Percentiles rank a stretch among this genome's conserved stretches.
Evolutionary conservation across 2,888 invertebrate genomes (phyloP).

Genomic region (Frankliniella fusca): DNA sequence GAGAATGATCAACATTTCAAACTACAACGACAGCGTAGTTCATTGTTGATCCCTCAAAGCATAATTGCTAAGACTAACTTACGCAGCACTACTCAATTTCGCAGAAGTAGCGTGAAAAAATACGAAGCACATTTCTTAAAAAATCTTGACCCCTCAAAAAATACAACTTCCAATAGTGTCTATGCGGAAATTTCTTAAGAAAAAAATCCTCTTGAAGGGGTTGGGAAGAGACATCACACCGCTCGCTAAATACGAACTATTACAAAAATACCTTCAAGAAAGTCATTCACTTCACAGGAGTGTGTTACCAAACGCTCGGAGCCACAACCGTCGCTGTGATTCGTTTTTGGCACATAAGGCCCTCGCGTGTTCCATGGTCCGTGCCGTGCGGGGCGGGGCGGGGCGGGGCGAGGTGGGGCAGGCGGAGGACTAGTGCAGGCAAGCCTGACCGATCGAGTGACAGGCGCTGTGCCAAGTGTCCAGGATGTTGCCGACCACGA

Average conservation of each 20-base stretch:
- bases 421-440: neutral
- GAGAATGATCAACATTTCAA: neutral
- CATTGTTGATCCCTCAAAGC: neutral
- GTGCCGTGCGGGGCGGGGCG: neutral
- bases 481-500: slow-evolving; percentile 17
- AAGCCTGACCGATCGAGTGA: slow-evolving; percentile 1
- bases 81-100: neutral
- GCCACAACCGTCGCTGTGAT: too few relatives aligned
- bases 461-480: slow-evolving; percentile 23
- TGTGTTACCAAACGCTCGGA: too few relatives aligned
- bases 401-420: neutral
- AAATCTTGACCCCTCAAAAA: too few relatives aligned
- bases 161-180: too few relatives aligned
- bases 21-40: neutral
- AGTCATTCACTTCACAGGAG: too few relatives aligned
- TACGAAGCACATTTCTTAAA: neutral
- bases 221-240: too few relatives aligned
- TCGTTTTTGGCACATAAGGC: too few relatives aligned
- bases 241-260: too few relatives aligned
- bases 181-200: too few relatives aligned
- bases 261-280: too few relatives aligned
- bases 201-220: too few relatives aligned
- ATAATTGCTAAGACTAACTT: neutral
- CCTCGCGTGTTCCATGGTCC: too few relatives aligned
- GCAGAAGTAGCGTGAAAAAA: neutral